phyloP scores from a whole-genome alignment of 2,113 vertebrate genomes.

The Bujurquina vittata region DNA sequence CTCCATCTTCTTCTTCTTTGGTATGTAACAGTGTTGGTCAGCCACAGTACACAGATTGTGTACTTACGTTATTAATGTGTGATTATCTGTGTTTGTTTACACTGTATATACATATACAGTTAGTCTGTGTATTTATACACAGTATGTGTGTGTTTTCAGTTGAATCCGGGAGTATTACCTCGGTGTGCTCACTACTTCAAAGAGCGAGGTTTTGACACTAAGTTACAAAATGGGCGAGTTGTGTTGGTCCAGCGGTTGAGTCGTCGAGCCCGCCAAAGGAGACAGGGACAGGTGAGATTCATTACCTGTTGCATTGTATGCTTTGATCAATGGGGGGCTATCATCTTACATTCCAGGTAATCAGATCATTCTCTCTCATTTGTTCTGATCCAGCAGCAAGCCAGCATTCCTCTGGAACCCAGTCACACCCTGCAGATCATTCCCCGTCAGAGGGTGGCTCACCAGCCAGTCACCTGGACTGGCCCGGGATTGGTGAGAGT shows the following conservation, averaged over 20 bases:
- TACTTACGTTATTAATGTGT: neutral
- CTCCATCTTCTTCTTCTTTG: constrained; percentile 62
- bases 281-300: constrained; percentile 74
- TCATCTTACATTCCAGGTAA: neutral
- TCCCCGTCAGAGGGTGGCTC: constrained; percentile 67
- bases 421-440: constrained; percentile 65
- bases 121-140: neutral
- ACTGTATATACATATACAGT: neutral
- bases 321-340: neutral
- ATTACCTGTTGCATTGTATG: neutral
- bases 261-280: constrained; percentile 46
- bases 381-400: constrained; percentile 2
- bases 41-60: neutral
- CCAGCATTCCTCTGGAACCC: constrained; percentile 53
- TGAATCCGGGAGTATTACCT: constrained; percentile 75
- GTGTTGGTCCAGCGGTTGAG: constrained; percentile 80
- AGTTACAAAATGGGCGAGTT: constrained; percentile 80
- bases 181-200: constrained; percentile 85
- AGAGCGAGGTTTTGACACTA: constrained; percentile 84
- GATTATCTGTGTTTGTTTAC: too few relatives aligned
- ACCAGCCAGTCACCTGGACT: constrained; percentile 80
- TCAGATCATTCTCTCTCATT: neutral
- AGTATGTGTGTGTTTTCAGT: constrained; percentile 59
- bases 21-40: constrained; percentile 61
- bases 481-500: constrained; percentile 84